Percentiles rank a stretch among this genome's conserved stretches.
phyloP scores from a whole-genome alignment of 2,888 invertebrate genomes.

The Hypolimnas misippus region DNA sequence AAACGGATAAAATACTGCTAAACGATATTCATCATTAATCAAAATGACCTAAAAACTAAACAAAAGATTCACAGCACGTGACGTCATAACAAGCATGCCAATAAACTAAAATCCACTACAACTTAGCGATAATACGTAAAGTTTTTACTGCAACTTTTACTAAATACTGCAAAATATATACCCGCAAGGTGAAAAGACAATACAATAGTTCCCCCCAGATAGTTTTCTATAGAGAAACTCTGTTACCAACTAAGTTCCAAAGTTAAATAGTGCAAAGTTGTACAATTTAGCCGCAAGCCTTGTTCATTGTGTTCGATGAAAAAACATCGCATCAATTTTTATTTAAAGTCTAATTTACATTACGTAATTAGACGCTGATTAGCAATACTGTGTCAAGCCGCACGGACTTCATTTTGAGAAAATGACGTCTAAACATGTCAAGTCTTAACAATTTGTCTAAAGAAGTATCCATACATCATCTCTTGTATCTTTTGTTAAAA shows the following conservation, averaged over 20 bases:
- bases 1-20: background rate
- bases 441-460: no score
- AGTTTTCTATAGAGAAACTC: constrained; percentile 56
- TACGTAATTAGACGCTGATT: no score
- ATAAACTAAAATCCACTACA: no score
- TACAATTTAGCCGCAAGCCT: constrained; percentile 66
- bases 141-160: constrained; percentile 7
- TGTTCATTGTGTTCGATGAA: constrained; percentile 47
- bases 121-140: constrained; percentile 1
- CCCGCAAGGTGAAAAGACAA: constrained; percentile 53
- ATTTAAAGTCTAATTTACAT: constrained; percentile 37
- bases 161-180: constrained; percentile 19
- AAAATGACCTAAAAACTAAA: no score
- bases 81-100: background rate
- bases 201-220: constrained; percentile 52
- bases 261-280: constrained; percentile 74
- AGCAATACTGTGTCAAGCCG: no score
- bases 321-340: constrained; percentile 37
- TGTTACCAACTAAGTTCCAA: constrained; percentile 55
- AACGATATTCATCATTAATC: background rate
- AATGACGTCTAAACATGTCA: no score
- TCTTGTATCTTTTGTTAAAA: no score
- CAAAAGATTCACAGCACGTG: no score
- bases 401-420: no score
- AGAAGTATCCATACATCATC: no score